A percentile compares a stretch with the other conserved stretches of the same genome.
These are phyloP conservation scores for Calypte anna DNA, from an alignment of 2,113 vertebrate species.

Conservation along the genomic window DNA sequence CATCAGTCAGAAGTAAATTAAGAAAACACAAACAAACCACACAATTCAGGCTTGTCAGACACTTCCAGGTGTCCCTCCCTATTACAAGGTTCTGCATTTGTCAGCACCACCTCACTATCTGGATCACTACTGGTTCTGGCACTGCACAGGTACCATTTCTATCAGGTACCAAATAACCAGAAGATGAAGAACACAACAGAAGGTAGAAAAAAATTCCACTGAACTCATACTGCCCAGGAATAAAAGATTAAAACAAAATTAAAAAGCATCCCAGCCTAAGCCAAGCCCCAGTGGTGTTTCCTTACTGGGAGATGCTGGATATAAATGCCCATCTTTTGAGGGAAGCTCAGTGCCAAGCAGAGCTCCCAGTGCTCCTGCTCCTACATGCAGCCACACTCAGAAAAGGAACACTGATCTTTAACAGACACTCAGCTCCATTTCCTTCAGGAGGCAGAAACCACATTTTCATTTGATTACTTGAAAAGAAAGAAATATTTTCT, in stretches of 20 bases:
- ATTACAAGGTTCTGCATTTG: neutral
- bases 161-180: neutral
- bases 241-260: neutral
- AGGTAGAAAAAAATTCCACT: neutral
- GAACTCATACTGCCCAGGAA: neutral
- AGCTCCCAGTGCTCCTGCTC: neutral
- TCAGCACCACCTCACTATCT: neutral
- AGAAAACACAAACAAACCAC: neutral
- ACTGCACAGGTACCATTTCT: neutral
- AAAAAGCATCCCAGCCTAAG: neutral
- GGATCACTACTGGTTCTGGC: neutral
- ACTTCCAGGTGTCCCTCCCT: neutral
- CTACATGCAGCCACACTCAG: neutral
- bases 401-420: neutral
- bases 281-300: rapidly evolving
- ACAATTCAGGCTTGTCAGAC: neutral
- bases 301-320: neutral
- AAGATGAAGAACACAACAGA: neutral
- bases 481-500: neutral
- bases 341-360: neutral
- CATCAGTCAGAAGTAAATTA: rapidly evolving
- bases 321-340: neutral
- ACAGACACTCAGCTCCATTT: neutral
- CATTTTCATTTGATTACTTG: neutral
- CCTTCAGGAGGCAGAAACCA: neutral